These are phyloP conservation scores for Limnephilus marmoratus DNA, from an alignment of 2,888 invertebrate genomes.

Conservation along the genomic window DNA sequence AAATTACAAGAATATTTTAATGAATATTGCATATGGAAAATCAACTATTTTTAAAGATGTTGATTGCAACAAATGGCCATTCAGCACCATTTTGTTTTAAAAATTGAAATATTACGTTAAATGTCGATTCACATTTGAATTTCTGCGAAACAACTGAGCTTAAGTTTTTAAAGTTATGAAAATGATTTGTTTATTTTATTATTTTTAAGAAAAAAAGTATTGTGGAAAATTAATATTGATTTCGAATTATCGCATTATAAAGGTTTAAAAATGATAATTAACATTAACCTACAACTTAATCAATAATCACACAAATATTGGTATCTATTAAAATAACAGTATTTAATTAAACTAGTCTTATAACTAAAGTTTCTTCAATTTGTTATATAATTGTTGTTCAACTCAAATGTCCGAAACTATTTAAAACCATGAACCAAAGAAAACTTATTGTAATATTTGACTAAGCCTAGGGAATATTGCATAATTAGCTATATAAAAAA, in stretches of 20 bases:
- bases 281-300: not conserved
- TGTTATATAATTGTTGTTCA: conserved; percentile 32
- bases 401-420: conserved; percentile 43
- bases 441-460: not conserved
- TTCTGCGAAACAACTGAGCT: too few relatives aligned
- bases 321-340: not conserved
- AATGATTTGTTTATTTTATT: not conserved
- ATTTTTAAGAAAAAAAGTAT: not conserved
- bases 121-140: too few relatives aligned
- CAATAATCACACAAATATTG: conserved; percentile 14
- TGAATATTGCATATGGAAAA: too few relatives aligned
- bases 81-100: too few relatives aligned
- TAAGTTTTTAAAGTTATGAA: not conserved
- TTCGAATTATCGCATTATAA: not conserved
- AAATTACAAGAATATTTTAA: too few relatives aligned
- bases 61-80: too few relatives aligned
- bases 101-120: too few relatives aligned
- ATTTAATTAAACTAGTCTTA: not conserved
- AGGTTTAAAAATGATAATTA: not conserved
- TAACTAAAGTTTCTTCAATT: conserved; percentile 18
- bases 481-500: conserved; percentile 31
- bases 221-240: not conserved
- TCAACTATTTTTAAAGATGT: too few relatives aligned
- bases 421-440: conserved; percentile 58
- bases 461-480: conserved; percentile 37